Conservation (phyloP, 2,888 invertebrate species). For the Cetonia aurata region DNA sequence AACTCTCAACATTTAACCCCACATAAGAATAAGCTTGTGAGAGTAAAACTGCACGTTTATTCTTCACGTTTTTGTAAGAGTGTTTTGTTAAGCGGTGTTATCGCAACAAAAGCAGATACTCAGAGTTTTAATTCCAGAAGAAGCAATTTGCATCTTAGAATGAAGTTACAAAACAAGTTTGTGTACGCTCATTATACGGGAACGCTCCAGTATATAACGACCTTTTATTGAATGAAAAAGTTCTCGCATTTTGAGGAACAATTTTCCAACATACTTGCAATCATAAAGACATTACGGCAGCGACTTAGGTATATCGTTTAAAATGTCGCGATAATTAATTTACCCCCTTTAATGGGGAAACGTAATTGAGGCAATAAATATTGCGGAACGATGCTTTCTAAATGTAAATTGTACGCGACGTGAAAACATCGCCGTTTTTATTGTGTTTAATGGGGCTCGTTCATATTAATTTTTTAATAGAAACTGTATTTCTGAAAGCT, state of each 20-base stretch:
- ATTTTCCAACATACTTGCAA: slow-evolving; percentile 11
- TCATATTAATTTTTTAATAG: not conserved
- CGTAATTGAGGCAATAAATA: slow-evolving; percentile 23
- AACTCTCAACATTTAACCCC: too few species aligned
- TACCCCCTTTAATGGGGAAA: slow-evolving; percentile 6
- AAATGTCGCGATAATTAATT: slow-evolving; percentile 21
- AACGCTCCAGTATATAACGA: too few species aligned
- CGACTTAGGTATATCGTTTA: not conserved
- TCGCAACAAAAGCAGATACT: too few species aligned
- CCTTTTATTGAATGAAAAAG: not conserved
- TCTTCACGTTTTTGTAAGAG: too few species aligned
- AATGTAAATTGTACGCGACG: slow-evolving; percentile 5
- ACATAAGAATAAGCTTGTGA: too few species aligned
- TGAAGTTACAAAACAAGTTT: too few species aligned
- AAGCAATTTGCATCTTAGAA: too few species aligned
- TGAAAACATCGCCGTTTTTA: not conserved
- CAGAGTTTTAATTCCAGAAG: too few species aligned
- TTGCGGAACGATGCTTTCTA: slow-evolving; percentile 8
- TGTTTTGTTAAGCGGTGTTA: too few species aligned
- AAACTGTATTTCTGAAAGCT: too few species aligned
- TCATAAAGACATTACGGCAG: not conserved
- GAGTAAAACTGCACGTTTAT: too few species aligned
- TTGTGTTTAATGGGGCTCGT: not conserved
- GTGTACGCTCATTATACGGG: too few species aligned
- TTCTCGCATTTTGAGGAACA: not conserved